Percentiles rank a stretch among this genome's conserved stretches.
phyloP scores from a whole-genome alignment of 2,113 vertebrate species.

The Perognathus longimembris region DNA sequence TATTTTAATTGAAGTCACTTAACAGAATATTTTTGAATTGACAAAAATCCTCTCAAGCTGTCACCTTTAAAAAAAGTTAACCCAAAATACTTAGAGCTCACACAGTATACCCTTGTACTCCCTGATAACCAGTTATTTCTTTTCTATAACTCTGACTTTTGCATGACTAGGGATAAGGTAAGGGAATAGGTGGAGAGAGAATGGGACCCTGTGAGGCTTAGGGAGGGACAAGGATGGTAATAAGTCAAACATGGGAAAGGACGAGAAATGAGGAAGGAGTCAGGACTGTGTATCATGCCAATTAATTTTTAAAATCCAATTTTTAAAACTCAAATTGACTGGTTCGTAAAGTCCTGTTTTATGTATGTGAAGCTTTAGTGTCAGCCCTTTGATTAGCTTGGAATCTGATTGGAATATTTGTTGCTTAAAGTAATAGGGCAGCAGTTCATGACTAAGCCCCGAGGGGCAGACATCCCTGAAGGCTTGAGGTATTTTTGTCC shows the following conservation, averaged over 20 bases:
- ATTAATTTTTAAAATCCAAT: slow-evolving; percentile 45
- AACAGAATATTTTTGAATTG: neutral
- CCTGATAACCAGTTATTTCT: neutral
- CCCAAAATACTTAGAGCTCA: neutral
- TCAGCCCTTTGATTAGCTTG: neutral
- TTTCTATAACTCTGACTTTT: neutral
- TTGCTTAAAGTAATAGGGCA: neutral
- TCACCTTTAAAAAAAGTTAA: neutral
- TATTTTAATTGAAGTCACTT: neutral
- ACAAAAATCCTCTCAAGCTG: neutral
- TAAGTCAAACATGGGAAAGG: neutral
- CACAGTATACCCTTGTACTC: neutral
- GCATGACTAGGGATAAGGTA: neutral
- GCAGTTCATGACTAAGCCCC: neutral
- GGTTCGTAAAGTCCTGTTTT: slow-evolving; percentile 3
- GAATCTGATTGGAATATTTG: neutral
- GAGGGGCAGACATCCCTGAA: neutral
- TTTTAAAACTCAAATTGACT: slow-evolving; percentile 27
- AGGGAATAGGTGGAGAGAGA: neutral
- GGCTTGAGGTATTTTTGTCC: neutral
- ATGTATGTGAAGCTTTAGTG: neutral
- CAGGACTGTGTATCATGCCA: neutral
- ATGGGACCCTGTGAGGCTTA: neutral
- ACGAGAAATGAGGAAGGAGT: neutral
- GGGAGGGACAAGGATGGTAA: neutral